Conservation (phyloP, 2,113 vertebrate species). For the Aphyosemion australe region DNA sequence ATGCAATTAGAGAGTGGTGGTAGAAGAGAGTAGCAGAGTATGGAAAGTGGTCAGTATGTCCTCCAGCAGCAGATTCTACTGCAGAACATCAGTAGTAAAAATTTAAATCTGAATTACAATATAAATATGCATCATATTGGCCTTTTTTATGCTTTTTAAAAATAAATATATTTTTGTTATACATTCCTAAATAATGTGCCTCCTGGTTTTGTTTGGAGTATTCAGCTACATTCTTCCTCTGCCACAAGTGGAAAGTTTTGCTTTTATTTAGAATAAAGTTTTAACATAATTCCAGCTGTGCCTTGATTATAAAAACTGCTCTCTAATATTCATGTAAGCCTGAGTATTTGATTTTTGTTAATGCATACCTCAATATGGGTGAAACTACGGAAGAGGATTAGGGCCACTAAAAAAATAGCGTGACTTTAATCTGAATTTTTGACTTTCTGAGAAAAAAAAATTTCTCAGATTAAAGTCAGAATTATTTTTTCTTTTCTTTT, state of each 20-base stretch:
- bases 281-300: slow-evolving; percentile 28
- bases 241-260: not conserved
- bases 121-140: slow-evolving; percentile 14
- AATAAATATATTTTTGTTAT: slow-evolving; percentile 2
- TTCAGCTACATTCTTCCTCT: slow-evolving; percentile 1
- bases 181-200: slow-evolving; percentile 45
- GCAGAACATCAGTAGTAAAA: no score
- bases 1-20: no score
- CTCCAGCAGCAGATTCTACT: no score
- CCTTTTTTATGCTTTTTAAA: slow-evolving; percentile 2
- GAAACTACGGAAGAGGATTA: no score
- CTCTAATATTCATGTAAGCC: no score
- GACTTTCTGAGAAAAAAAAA: no score
- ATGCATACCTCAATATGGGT: not conserved
- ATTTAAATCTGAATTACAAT: not conserved
- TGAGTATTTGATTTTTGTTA: not conserved
- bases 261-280: not conserved
- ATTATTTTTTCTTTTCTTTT: no score
- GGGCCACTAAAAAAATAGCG: no score
- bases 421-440: no score
- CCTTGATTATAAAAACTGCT: slow-evolving; percentile 31
- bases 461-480: no score
- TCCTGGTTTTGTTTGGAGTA: not conserved
- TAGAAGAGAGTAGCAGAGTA: no score
- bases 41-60: no score